Conservation (phyloP, 2,113 vertebrate genomes). For the Passer montanus region DNA sequence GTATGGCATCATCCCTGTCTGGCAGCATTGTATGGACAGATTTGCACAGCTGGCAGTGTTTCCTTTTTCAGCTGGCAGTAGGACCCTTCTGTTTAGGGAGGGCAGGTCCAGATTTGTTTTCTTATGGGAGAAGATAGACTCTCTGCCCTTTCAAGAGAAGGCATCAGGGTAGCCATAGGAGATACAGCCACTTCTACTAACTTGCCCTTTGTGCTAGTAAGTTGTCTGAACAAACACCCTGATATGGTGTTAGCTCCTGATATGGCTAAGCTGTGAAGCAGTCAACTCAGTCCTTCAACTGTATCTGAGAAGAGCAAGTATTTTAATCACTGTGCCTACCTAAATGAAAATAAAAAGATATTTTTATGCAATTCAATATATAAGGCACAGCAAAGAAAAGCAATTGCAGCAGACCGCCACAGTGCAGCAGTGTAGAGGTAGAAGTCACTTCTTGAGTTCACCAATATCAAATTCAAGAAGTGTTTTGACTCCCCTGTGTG, state of each 20-base stretch:
- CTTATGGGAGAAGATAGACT: not conserved
- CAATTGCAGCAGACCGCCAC: not conserved
- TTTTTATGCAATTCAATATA: not conserved
- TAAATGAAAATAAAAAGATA: not conserved
- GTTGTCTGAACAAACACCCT: not conserved
- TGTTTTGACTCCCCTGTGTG: not conserved
- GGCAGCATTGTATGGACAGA: conserved; percentile 23
- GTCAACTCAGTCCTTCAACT: not conserved
- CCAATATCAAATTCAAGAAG: not conserved
- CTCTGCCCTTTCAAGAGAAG: conserved; percentile 5
- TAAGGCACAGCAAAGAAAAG: not conserved
- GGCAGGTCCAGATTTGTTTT: not conserved
- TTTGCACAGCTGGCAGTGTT: conserved; percentile 51
- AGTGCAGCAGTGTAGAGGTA: not conserved
- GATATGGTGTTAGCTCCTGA: not conserved
- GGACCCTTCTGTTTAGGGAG: not conserved
- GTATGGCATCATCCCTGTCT: not conserved
- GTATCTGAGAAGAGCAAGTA: not conserved
- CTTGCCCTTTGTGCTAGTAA: not conserved
- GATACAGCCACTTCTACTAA: not conserved
- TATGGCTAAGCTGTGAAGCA: not conserved
- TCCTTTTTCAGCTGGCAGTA: conserved; percentile 32
- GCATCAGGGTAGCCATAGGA: not conserved
- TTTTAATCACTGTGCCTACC: not conserved
- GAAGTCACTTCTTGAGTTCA: not conserved